Evolutionary conservation across 2,797 vertebrate genomes (phyloP), one percentile per base, ranked within the genome.

Genomic region (Enteromius unitaeniatus): DNA sequence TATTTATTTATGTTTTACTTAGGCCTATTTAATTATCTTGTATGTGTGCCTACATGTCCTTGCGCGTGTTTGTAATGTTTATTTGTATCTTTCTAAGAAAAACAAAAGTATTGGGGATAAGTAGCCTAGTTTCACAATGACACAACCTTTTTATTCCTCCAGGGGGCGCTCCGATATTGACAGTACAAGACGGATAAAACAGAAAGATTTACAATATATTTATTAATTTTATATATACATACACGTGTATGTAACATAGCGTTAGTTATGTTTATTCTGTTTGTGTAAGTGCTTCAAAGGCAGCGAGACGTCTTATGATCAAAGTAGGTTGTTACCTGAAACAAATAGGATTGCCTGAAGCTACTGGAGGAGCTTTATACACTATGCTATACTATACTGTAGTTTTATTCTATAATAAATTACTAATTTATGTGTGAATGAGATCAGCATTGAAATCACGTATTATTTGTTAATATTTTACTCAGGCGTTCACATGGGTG

Each of bases 401-500:
- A 45, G 2, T 45, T 45, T 9, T 40, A 40, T 40, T 40, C 40
- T 40, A 9, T 40, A 40, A 40, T 40, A 40, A 9, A 9, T 40
- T 40, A 40, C 8, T 9, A 40, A 45, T 47, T 13, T 1, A 3
- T 8, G 6, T 37, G 51, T 37, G 6, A 14, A 1, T 75, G 1
- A 73, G 4, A 42, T 15, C 26, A 26, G 45, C 9, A 6, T 28
- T 1, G 26, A 13, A 65, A 65, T 19, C 8, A 31, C 64, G 21
- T 34, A 67, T 70, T 2, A 26, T 23, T 70, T 3, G 13, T 72
- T 26, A 15, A 7, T 78, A 47, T 82, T 82, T 40, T 23, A 74
- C 31, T 74, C 80, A 82, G 80, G 80, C 80, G 14, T 15, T 26
- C 37, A 58, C 28, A 13, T 23, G 58, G 70, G 1, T 31, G 45